Conservation (phyloP, 2,888 invertebrate species). For the Pardosa pseudoannulata region DNA sequence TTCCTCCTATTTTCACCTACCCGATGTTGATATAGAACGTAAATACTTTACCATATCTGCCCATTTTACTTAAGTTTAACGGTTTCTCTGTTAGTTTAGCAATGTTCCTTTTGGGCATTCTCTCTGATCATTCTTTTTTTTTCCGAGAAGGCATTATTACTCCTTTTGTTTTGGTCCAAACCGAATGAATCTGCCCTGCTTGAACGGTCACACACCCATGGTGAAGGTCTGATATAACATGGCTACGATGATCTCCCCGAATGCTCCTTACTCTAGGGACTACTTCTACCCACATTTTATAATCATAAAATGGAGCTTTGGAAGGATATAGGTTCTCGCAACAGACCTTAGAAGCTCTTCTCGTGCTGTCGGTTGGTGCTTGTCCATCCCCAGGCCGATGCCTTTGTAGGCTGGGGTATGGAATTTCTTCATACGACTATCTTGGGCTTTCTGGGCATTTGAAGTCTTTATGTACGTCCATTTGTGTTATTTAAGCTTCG, state of each 20-base stretch:
- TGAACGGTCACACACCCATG: conserved; percentile 1
- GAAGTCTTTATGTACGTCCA: neutral
- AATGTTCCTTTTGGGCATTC: no score
- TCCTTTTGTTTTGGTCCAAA: no score
- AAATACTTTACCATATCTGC: neutral
- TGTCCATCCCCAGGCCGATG: neutral
- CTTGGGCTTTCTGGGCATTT: conserved; percentile 19
- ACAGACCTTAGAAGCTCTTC: conserved; percentile 22
- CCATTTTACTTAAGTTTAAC: neutral
- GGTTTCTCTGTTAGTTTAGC: no score
- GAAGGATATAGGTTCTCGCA: conserved; percentile 43
- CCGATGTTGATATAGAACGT: conserved; percentile 10
- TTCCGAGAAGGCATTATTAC: neutral
- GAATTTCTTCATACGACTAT: neutral
- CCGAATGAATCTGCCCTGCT: conserved; percentile 28
- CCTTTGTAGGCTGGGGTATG: neutral
- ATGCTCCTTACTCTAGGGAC: neutral
- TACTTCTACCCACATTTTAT: conserved; percentile 13
- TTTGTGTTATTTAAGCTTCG: conserved; percentile 25
- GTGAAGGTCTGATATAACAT: conserved; percentile 45
- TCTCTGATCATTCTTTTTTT: no score
- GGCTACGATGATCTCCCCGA: conserved; percentile 55
- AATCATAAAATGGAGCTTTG: conserved; percentile 28
- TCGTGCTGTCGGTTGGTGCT: conserved; percentile 10
- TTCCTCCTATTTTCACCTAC: neutral